A percentile compares a stretch with the other conserved stretches of the same genome.
phyloP scores from a whole-genome alignment of 1,140 invertebrate species.

The Megathymus violae region DNA sequence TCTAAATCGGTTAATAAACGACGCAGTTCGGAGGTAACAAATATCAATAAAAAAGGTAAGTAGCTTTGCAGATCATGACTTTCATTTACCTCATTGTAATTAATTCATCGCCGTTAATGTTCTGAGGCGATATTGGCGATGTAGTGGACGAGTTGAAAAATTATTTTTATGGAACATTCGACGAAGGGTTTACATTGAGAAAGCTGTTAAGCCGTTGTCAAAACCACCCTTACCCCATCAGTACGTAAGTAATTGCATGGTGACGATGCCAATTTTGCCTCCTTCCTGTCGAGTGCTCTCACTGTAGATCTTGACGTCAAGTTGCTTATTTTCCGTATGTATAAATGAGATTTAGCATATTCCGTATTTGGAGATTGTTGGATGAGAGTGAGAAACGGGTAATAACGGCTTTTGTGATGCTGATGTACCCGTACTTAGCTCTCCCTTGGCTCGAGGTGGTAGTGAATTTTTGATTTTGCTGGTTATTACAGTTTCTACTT shows the following conservation, averaged over 20 bases:
- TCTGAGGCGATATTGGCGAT: conserved; percentile 30
- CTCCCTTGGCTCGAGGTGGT: conserved; percentile 24
- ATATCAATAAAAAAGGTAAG: no score
- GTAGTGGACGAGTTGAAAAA: conserved; percentile 23
- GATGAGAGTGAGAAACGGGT: conserved; percentile 27
- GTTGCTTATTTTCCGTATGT: conserved; percentile 41
- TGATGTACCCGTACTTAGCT: conserved; percentile 30
- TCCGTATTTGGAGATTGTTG: conserved; percentile 27
- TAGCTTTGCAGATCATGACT: no score
- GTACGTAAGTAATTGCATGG: conserved; percentile 62
- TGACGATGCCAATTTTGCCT: conserved; percentile 57
- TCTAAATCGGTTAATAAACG: no score
- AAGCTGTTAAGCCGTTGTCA: conserved; percentile 44
- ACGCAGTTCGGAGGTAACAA: no score
- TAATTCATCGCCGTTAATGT: conserved; percentile 39
- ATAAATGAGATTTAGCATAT: conserved; percentile 33
- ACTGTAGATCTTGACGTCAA: conserved; percentile 52
- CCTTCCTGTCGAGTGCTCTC: conserved; percentile 44
- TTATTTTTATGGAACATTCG: conserved; percentile 38
- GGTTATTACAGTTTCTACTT: conserved; percentile 33
- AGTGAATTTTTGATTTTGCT: conserved; percentile 29
- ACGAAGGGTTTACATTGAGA: conserved; percentile 5
- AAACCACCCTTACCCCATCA: conserved; percentile 49
- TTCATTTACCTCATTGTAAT: conserved; percentile 28
- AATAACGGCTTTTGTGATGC: conserved; percentile 33